A percentile compares a stretch with the other conserved stretches of the same genome.
Conservation (phyloP, 2,113 vertebrate genomes). For the Charina bottae region DNA sequence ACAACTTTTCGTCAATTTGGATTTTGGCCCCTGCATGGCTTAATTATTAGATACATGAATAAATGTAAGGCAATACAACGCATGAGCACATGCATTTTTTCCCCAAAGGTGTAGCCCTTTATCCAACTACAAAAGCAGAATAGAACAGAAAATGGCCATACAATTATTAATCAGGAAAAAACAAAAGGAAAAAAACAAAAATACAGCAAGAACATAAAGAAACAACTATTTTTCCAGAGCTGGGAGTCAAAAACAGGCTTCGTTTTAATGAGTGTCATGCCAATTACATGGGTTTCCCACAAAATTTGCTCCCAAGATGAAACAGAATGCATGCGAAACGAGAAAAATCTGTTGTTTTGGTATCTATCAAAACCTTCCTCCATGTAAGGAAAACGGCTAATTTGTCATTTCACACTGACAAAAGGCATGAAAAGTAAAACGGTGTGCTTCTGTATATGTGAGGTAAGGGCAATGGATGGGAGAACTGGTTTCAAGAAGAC, state of each 20-base stretch:
- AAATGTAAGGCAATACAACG: background rate
- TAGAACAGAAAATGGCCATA: constrained; percentile 27
- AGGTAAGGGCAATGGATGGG: background rate
- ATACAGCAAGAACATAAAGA: constrained; percentile 11
- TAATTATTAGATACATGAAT: background rate
- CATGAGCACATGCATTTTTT: background rate
- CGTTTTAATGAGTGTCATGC: constrained; percentile 44
- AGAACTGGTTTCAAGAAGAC: background rate
- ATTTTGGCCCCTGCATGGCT: background rate
- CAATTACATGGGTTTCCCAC: constrained; percentile 56
- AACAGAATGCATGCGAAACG: constrained; percentile 68
- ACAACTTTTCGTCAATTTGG: background rate
- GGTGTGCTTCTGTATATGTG: constrained; percentile 36
- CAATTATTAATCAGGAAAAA: constrained; percentile 16
- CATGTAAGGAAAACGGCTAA: constrained; percentile 73
- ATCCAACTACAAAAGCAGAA: constrained; percentile 48
- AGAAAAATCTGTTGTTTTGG: constrained; percentile 63
- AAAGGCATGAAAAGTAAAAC: constrained; percentile 70
- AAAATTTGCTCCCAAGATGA: constrained; percentile 60
- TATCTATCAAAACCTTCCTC: constrained; percentile 70
- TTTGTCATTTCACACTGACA: constrained; percentile 77
- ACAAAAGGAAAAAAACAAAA: background rate
- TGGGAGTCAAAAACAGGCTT: constrained; percentile 25
- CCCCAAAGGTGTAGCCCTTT: background rate
- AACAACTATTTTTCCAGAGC: background rate